Conservation (phyloP, 2,888 invertebrate species). For the Amblyjoppa proteus region DNA sequence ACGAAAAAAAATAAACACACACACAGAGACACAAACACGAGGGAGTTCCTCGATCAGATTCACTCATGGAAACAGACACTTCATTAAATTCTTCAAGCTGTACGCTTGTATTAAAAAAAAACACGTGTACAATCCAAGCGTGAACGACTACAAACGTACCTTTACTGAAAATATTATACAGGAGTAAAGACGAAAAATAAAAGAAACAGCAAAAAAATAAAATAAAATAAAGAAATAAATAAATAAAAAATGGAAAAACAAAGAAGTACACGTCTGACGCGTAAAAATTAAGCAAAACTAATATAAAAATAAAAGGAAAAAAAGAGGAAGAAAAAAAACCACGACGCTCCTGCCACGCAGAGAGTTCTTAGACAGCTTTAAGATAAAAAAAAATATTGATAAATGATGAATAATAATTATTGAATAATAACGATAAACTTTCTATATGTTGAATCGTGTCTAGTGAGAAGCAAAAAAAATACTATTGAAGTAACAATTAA, state of each 20-base stretch:
- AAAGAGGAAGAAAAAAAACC: conserved; percentile 71
- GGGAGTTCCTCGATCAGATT: conserved; percentile 66
- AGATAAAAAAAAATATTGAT: conserved; percentile 81
- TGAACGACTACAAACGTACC: conserved; percentile 80
- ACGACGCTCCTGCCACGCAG: conserved; percentile 83
- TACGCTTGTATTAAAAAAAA: conserved; percentile 65
- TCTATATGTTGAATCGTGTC: conserved; percentile 84
- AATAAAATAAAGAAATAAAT: no score
- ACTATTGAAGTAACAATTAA: conserved; percentile 80
- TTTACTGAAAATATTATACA: conserved; percentile 68
- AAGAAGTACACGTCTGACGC: conserved; percentile 56
- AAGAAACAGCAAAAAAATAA: conserved; percentile 48
- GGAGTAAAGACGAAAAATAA: conserved; percentile 51
- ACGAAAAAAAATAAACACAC: conserved; percentile 52
- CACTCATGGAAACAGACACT: conserved; percentile 44
- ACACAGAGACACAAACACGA: conserved; percentile 62
- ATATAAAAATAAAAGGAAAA: conserved; percentile 64
- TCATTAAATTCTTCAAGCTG: conserved; percentile 53
- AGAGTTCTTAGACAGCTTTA: conserved; percentile 84
- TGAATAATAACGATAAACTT: conserved; percentile 84
- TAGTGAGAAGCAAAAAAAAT: conserved; percentile 81
- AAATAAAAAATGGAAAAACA: conserved; percentile 24
- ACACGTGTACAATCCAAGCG: conserved; percentile 71
- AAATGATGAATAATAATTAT: conserved; percentile 83
- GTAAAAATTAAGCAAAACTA: conserved; percentile 58